Base-by-base conservation (phyloP, 2,888 invertebrate species). In the Clistopyga incitator region DNA sequence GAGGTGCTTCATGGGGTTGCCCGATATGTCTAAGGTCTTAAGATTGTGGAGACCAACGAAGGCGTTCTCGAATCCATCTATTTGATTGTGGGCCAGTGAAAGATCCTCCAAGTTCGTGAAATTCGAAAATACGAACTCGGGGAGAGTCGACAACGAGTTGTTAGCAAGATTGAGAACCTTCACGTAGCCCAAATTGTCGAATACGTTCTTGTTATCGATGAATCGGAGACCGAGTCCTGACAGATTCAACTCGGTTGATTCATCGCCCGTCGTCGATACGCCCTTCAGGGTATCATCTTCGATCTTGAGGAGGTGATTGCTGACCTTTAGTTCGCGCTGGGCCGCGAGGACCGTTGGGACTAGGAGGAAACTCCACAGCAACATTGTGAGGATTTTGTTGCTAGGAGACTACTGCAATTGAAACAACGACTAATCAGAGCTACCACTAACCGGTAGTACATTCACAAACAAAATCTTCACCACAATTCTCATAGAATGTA, bases 41-140 rank as follows among this genome's bases (percentile, higher is more conserved):
- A 91, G 82, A n/a, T 88, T 89, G 29, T 87, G 85, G 45, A 91
- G 52, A 3, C 89, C 90, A 6, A 88, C 76, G 45, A 91, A 89
- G 2, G 86, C 65, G n/a, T 87, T 86, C 1, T 86, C 82, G 15
- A 85, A 64, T 6, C n/a, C 13, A 20, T 18, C 18, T n/a, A 85
- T 68, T 15, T 45, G 20, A 59, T 87, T n/a, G 85, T 85, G 10
- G 0, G 88, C 86, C 3, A 91, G 68, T 6, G 86, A 88, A 1
- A 91, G 70, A 10, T 59, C 72, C 42, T 86, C 87, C 8, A 91
- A 75, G 2, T 82, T 85, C 11, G 87, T 89, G n/a, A 90, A 81
- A 68, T 90, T 90, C 0, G 89, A 86, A 77, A 91, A 91, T 3
- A 89, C 72, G 61, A 86, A 87, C 4, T 88, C 83, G 6, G 87